Evolutionary conservation across 2,888 invertebrate genomes (phyloP).

Genomic region (Ferrisia virgata): DNA sequence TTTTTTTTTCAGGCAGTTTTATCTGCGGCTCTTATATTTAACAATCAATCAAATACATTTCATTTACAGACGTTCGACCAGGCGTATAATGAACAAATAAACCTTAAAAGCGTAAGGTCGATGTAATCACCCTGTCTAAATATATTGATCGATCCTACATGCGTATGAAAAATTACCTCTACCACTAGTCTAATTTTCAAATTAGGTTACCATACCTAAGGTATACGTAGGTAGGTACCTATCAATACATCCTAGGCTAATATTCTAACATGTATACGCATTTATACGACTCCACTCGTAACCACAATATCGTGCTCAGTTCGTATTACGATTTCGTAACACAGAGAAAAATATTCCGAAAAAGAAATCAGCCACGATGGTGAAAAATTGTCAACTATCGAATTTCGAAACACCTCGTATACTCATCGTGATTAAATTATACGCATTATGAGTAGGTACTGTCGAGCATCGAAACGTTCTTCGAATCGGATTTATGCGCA

Average conservation of each 20-base stretch:
- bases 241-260: too few species aligned
- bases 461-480: background rate
- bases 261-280: too few species aligned
- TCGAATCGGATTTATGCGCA: background rate
- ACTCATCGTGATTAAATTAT: background rate
- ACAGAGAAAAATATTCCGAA: background rate
- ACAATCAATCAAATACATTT: background rate
- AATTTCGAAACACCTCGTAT: background rate
- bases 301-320: background rate
- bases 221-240: too few species aligned
- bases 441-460: background rate
- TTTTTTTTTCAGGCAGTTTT: background rate
- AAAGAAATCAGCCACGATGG: background rate
- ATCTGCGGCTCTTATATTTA: background rate
- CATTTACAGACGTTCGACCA: too few species aligned
- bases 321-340: background rate
- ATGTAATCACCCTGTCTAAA: slow-evolving; percentile 6
- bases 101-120: background rate
- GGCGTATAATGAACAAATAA: background rate
- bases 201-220: background rate
- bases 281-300: background rate
- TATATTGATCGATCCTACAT: background rate
- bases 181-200: background rate
- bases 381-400: background rate
- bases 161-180: background rate